A percentile compares a stretch with the other conserved stretches of the same genome.
Conservation (phyloP, 2,888 invertebrate species). For the Papilio elwesi region DNA sequence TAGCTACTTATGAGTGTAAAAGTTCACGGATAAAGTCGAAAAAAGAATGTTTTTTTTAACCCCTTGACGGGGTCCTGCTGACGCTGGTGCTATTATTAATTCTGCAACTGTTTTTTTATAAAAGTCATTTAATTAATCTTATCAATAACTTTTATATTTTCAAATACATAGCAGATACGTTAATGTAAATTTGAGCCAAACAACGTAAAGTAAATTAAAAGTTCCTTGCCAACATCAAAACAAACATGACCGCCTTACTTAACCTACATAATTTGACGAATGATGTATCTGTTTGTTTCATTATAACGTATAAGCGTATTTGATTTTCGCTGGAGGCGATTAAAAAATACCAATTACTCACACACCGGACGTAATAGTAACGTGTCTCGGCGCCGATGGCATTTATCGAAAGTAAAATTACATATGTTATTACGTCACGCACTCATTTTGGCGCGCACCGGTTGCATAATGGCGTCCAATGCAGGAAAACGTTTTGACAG, state of each 20-base stretch:
- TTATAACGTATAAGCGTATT: background rate
- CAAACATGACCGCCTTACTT: conserved; percentile 8
- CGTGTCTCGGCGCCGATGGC: conserved; percentile 36
- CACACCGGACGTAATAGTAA: conserved; percentile 32
- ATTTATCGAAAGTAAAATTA: conserved; percentile 42
- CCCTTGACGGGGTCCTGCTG: too few species aligned
- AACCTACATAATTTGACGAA: conserved; percentile 10
- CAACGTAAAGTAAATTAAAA: too few species aligned
- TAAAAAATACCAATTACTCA: conserved; percentile 36
- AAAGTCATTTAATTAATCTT: too few species aligned
- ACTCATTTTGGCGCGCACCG: conserved; percentile 36
- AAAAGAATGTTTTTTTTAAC: too few species aligned
- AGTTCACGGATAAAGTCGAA: too few species aligned
- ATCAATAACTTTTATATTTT: too few species aligned
- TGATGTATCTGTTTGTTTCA: background rate
- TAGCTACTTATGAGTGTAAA: too few species aligned
- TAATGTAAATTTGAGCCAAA: too few species aligned
- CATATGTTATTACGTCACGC: conserved; percentile 37
- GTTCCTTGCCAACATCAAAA: background rate
- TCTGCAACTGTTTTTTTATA: too few species aligned
- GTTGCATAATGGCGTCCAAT: conserved; percentile 34
- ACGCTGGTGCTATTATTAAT: too few species aligned
- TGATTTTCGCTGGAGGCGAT: conserved; percentile 27
- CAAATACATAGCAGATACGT: too few species aligned
- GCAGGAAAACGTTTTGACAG: conserved; percentile 31